These are phyloP conservation scores for Eupsilia transversa DNA, from an alignment of 2,888 invertebrate species.

Conservation along the genomic window DNA sequence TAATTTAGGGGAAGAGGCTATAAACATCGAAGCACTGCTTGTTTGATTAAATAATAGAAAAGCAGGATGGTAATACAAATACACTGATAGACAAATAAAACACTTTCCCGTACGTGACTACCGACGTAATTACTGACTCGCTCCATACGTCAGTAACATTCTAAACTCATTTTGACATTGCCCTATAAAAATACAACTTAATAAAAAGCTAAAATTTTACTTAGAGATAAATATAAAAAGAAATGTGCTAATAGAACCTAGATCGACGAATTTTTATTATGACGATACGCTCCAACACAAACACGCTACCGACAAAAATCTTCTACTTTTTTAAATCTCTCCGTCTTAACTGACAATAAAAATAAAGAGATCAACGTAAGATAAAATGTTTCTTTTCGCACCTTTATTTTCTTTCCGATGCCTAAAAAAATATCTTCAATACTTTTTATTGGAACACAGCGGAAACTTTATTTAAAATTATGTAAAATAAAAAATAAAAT, in stretches of 20 bases:
- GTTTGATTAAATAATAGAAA: slow-evolving; percentile 83
- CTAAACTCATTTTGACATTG: slow-evolving; percentile 36
- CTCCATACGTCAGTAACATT: slow-evolving; percentile 27
- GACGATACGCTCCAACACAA: slow-evolving; percentile 43
- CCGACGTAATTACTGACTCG: slow-evolving; percentile 61
- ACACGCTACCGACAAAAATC: slow-evolving; percentile 32
- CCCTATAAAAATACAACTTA: slow-evolving; percentile 25
- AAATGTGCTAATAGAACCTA: slow-evolving; percentile 47
- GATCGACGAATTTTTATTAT: slow-evolving; percentile 52
- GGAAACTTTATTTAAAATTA: slow-evolving; percentile 71
- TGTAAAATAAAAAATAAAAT: slow-evolving; percentile 79
- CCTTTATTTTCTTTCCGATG: slow-evolving; percentile 50
- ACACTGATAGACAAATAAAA: slow-evolving; percentile 64
- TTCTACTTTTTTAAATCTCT: slow-evolving; percentile 45
- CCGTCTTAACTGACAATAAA: slow-evolving; percentile 59
- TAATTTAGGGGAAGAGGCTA: slow-evolving; percentile 81
- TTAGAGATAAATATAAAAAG: slow-evolving; percentile 39
- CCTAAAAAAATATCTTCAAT: slow-evolving; percentile 53
- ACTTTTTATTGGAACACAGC: slow-evolving; percentile 55
- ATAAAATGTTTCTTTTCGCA: slow-evolving; percentile 55
- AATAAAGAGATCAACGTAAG: slow-evolving; percentile 62
- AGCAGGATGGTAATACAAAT: slow-evolving; percentile 69
- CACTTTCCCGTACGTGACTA: slow-evolving; percentile 71
- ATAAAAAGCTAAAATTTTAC: slow-evolving; percentile 29
- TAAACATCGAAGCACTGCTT: slow-evolving; percentile 81